phyloP scores from a whole-genome alignment of 1,140 invertebrate genomes.

The Lordiphosa clarofinis region DNA sequence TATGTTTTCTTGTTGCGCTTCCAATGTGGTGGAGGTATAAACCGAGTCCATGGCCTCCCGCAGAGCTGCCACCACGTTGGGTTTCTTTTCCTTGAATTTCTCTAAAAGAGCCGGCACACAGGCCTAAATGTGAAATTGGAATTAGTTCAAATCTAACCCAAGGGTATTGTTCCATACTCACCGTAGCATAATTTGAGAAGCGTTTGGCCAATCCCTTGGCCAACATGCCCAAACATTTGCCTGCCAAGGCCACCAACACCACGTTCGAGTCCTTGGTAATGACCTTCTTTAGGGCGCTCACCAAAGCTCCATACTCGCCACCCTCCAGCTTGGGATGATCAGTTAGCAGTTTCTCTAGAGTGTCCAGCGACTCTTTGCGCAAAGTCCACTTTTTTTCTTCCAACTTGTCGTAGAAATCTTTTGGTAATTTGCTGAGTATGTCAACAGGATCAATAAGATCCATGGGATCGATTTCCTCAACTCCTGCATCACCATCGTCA shows the following conservation, averaged over 20 bases:
- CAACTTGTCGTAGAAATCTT: constrained; percentile 97
- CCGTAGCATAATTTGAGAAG: constrained; percentile 91
- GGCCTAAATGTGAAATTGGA: constrained; percentile 64
- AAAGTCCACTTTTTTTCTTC: constrained; percentile 99
- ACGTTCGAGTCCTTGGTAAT: constrained; percentile 98
- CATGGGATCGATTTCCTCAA: constrained; percentile 91
- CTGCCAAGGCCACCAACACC: constrained; percentile 92
- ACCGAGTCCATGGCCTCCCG: constrained; percentile 96
- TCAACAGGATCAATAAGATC: constrained; percentile 95
- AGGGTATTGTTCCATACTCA: constrained; percentile 15
- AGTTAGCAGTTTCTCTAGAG: constrained; percentile 88
- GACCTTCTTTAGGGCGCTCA: constrained; percentile 93
- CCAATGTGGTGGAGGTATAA: constrained; percentile 90
- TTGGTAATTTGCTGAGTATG: constrained; percentile 94
- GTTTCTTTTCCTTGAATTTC: constrained; percentile 99
- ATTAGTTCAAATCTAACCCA: not conserved
- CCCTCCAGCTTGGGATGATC: constrained; percentile 91
- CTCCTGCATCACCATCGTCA: constrained; percentile 81
- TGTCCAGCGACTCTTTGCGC: constrained; percentile 93
- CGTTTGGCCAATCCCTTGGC: constrained; percentile 93
- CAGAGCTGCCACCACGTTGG: constrained; percentile 91
- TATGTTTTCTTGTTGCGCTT: constrained; percentile 92
- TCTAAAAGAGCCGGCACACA: constrained; percentile 91
- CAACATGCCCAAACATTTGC: constrained; percentile 90
- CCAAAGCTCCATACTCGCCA: constrained; percentile 95